These are phyloP conservation scores for Uromys caudimaculatus DNA, from an alignment of 2,797 vertebrate genomes.

Conservation along the genomic window DNA sequence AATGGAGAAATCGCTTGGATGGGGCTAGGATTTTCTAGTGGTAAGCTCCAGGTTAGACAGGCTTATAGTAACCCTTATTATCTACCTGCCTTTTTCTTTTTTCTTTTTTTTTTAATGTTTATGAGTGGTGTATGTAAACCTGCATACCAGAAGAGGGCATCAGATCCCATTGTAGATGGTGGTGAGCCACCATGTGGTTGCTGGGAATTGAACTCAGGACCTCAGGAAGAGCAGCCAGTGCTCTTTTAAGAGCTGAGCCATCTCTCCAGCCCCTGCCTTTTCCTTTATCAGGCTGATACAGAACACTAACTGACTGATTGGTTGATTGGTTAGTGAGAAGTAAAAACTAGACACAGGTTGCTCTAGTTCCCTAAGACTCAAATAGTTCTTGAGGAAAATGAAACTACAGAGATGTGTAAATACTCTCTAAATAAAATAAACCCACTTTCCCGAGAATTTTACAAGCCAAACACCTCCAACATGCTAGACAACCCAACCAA, in stretches of 20 bases:
- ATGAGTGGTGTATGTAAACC: background rate
- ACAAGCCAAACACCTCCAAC: background rate
- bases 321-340: constrained; percentile 50
- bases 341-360: constrained; percentile 47
- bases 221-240: background rate
- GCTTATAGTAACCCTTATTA: background rate
- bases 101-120: background rate
- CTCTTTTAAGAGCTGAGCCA: background rate
- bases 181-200: background rate
- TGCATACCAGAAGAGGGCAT: background rate
- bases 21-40: background rate
- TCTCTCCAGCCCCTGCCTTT: background rate
- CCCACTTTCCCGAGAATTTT: background rate
- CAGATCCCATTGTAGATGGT: background rate
- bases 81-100: background rate
- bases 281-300: constrained; percentile 55
- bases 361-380: background rate
- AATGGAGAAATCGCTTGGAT: background rate
- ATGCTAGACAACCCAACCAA: background rate
- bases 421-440: background rate
- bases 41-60: background rate
- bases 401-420: background rate
- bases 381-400: constrained; percentile 11
- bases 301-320: background rate
- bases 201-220: background rate